Evolutionary conservation across 2,113 vertebrate species (phyloP), one percentile per base, ranked within the genome.

Genomic region (Noctilio leporinus): DNA sequence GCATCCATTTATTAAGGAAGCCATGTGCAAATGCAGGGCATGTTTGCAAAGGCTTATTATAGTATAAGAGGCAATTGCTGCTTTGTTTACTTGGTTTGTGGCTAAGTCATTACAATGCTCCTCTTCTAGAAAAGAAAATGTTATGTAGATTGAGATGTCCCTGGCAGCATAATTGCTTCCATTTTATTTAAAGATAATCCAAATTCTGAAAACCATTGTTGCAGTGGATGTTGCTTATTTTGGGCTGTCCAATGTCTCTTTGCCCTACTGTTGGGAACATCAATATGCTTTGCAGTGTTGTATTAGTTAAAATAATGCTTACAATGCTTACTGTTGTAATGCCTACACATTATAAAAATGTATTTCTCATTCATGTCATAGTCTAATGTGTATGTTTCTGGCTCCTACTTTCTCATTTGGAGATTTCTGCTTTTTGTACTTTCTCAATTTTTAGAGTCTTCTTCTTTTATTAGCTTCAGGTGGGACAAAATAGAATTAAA

Each of bases 1-100:
- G 93, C 73, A 95, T 88, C 88, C 94, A 95, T 96, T 96, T 97
- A 91, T 97, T 97, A 97, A 95, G 75, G 87, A 88, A 96, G 81
- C 87, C 96, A 72, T 82, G 86, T 51, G 55, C 64, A 97, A 97
- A 95, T 4, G 62, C 15, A 93, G 47, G 16, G 47, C 72, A 92
- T 51, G 65, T 96, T 95, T 93, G 6, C 95, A 89, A 77, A 97
- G 73, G 62, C 88, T 90, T 28, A 53, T 96, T 84, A 92, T 72
- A 67, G 93, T 80, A 95, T 62, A 96, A 94, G 86, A 96, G 72
- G 97, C 16, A 62, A 92, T 95, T 75, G 0, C 84, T 97, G n/a
- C 17, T 97, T 98, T 98, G 69, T 76, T 97, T 97, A 89, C 95
- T 94, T 94, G 38, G 40, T 86, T 81, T 72, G 84, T 72, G 64